Base-by-base conservation (phyloP, 2,113 vertebrate genomes). In the Pachypanchax playfairii region DNA sequence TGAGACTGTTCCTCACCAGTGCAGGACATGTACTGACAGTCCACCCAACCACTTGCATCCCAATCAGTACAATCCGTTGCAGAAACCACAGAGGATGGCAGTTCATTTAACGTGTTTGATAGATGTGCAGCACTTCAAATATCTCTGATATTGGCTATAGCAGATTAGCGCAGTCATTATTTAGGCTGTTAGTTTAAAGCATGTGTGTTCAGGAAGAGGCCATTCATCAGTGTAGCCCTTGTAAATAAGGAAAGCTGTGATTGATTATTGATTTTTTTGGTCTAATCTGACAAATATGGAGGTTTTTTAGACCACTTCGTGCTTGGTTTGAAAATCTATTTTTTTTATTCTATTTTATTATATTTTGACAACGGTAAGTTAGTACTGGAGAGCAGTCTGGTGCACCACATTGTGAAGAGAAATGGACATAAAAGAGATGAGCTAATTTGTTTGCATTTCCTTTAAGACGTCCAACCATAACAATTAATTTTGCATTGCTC, bases 11-110 rank as follows among this genome's bases (percentile, higher is more conserved):
- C 66, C 53, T 82, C 65, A 63, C 80, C 63, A 82, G 79, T 65
- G 68, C 69, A 44, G 56, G 54, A 44, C 75, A 75, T 75, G 75
- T 83, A 67, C 82, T 79, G 83, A 82, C 79, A 85, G 56, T 79
- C 80, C 65, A 70, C 54, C 63, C 21, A 66, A 73, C 77, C 70
- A 58, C 76, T 68, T 49, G 85, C 69, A 88, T 88, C 69, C 56
- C 78, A 85, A 90, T 88, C 73, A 82, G 75, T 48, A 13, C 17
- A 29, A 36, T 38, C 50, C 51, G 33, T 65, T 72, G 51, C 63
- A 28, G 50, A 49, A 39, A 63, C 83, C 29, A 51, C 50, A 72
- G 24, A n/a, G 36, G 72, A 49, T 56, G 69, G 25, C 64, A 71
- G 56, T 60, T 69, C 48, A 61, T 69, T 80, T 70, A 71, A 49